Conservation (phyloP, 2,888 invertebrate genomes). For the Amphipoea lucens region DNA sequence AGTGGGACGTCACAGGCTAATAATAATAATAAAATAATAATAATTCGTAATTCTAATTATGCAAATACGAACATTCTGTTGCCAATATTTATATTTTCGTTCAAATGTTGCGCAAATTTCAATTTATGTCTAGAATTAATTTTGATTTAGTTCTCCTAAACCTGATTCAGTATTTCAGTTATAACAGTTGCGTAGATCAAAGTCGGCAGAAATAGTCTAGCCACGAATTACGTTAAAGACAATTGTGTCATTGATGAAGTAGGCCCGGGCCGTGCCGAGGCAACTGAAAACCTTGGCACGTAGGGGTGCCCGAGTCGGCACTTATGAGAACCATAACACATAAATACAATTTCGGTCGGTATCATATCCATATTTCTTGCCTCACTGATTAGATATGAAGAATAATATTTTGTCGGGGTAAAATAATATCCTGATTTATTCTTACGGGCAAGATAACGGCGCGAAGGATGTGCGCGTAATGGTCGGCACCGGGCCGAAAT, state of each 20-base stretch:
- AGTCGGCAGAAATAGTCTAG: slow-evolving; percentile 13
- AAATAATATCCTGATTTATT: slow-evolving; percentile 88
- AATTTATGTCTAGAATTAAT: slow-evolving; percentile 3
- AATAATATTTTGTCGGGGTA: slow-evolving; percentile 84
- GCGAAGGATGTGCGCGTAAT: slow-evolving; percentile 84
- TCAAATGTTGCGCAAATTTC: background rate
- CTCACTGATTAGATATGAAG: slow-evolving; percentile 87
- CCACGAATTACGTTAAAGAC: slow-evolving; percentile 41
- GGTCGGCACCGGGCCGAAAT: slow-evolving; percentile 73
- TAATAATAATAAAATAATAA: no score
- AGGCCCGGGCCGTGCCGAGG: slow-evolving; percentile 26
- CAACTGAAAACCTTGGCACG: slow-evolving; percentile 60
- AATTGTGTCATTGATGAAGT: slow-evolving; percentile 55
- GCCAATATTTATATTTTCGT: slow-evolving; percentile 23
- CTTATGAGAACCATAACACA: slow-evolving; percentile 73
- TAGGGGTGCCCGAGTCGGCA: slow-evolving; percentile 61
- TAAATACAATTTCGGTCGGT: slow-evolving; percentile 77
- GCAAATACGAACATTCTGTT: slow-evolving; percentile 10
- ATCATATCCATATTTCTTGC: slow-evolving; percentile 83
- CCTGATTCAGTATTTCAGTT: background rate
- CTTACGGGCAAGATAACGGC: slow-evolving; percentile 83
- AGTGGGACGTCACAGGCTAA: no score
- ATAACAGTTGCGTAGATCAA: slow-evolving; percentile 9
- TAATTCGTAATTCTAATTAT: slow-evolving; percentile 27
- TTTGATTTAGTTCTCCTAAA: background rate